A percentile compares a stretch with the other conserved stretches of the same genome.
phyloP scores from a whole-genome alignment of 2,113 vertebrate genomes.

The Lampris megalopsis region DNA sequence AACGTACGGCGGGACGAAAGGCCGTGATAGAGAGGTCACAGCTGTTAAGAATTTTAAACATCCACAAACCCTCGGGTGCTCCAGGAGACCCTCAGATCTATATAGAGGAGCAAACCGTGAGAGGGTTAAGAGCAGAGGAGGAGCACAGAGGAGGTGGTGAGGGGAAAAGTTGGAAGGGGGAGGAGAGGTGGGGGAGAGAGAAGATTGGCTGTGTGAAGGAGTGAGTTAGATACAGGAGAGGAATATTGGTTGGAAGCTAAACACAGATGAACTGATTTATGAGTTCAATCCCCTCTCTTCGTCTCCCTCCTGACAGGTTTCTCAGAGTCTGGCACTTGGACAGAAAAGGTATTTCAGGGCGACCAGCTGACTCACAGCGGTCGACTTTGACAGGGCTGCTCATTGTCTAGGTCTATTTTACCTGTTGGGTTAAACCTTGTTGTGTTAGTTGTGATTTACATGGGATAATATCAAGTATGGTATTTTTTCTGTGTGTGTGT shows the following conservation, averaged over 20 bases:
- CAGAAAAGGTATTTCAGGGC: conserved; percentile 18
- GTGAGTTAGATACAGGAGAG: no score
- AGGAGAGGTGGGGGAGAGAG: not conserved
- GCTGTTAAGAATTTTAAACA: conserved; percentile 80
- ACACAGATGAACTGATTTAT: conserved; percentile 62
- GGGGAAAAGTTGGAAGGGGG: not conserved
- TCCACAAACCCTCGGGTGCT: conserved; percentile 57
- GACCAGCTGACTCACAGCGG: conserved; percentile 23
- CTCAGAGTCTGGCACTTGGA: no score
- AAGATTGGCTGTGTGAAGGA: no score
- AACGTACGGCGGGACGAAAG: conserved; percentile 53
- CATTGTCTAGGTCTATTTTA: conserved; percentile 5
- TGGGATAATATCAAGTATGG: no score
- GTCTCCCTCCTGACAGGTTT: conserved; percentile 6
- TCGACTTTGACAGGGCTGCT: not conserved
- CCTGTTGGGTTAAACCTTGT: conserved; percentile 29
- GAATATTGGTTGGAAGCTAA: conserved; percentile 53
- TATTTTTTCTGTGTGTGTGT: no score
- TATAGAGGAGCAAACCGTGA: conserved; percentile 62
- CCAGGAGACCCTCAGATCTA: conserved; percentile 69
- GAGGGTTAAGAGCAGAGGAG: conserved; percentile 47
- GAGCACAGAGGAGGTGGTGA: conserved; percentile 19
- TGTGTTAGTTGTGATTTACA: no score
- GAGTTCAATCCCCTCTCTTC: conserved; percentile 61
- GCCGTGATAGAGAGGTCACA: conserved; percentile 79